phyloP scores from a whole-genome alignment of 1,140 invertebrate genomes.

The Drosophila grimshawi region DNA sequence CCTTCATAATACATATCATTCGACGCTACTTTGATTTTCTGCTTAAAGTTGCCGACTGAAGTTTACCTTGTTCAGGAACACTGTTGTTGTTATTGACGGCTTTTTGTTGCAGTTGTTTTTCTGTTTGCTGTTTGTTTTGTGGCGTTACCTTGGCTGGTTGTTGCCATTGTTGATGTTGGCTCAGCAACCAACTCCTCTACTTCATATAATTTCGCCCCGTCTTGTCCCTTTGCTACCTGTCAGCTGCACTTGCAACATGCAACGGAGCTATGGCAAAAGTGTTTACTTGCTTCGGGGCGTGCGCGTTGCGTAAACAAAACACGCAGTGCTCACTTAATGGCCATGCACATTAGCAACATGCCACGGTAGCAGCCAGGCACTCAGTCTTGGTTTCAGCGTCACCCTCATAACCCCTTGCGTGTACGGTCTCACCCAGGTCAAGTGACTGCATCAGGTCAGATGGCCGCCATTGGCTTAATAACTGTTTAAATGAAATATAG shows the following conservation, averaged over 20 bases:
- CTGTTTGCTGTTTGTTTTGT: slow-evolving; percentile 24
- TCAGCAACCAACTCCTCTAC: slow-evolving; percentile 37
- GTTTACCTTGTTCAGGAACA: slow-evolving; percentile 15
- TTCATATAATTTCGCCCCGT: slow-evolving; percentile 61
- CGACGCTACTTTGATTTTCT: slow-evolving; percentile 55
- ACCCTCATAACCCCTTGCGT: not conserved
- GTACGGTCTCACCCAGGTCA: slow-evolving; percentile 38
- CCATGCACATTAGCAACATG: slow-evolving; percentile 79
- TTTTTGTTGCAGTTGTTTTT: slow-evolving; percentile 10
- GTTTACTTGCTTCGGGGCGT: slow-evolving; percentile 39
- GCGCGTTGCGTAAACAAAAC: slow-evolving; percentile 80
- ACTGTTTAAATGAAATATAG: slow-evolving; percentile 69
- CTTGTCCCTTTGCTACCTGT: slow-evolving; percentile 60
- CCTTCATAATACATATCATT: slow-evolving; percentile 37
- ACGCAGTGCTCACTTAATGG: slow-evolving; percentile 78
- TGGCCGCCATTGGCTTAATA: slow-evolving; percentile 73
- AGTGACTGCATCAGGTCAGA: slow-evolving; percentile 51
- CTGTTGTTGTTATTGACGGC: slow-evolving; percentile 18
- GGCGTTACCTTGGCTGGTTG: slow-evolving; percentile 43
- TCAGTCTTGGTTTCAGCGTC: not conserved
- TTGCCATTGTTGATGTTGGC: slow-evolving; percentile 58
- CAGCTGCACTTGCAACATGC: slow-evolving; percentile 70
- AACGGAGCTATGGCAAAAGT: slow-evolving; percentile 49
- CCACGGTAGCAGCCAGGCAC: slow-evolving; percentile 46
- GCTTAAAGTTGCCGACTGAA: slow-evolving; percentile 38